These are phyloP conservation scores for Rhea americana DNA, from an alignment of 2,113 vertebrate genomes.

Conservation along the genomic window DNA sequence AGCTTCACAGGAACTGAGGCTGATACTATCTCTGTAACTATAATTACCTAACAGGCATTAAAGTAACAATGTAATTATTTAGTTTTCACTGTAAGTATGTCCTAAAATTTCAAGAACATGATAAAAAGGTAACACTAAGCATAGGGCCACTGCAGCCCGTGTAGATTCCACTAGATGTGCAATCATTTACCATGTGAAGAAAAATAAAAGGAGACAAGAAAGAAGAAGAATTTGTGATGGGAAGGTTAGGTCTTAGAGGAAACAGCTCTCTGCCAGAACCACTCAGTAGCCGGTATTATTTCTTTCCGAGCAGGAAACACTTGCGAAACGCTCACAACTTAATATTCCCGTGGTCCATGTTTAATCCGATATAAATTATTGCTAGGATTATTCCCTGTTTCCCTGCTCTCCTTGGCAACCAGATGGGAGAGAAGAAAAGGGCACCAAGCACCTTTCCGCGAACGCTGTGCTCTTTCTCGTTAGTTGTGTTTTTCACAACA, in stretches of 20 bases:
- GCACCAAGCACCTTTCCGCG: accelerated
- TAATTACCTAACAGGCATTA: background rate
- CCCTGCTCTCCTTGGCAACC: background rate
- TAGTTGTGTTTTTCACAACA: background rate
- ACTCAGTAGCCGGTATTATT: background rate
- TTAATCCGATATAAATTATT: background rate
- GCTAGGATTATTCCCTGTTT: background rate
- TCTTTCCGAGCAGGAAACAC: background rate
- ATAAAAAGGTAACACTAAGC: background rate
- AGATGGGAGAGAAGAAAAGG: background rate
- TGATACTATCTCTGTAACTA: background rate
- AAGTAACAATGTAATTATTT: background rate
- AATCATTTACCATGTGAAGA: background rate
- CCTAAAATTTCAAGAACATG: background rate
- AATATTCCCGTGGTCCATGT: background rate
- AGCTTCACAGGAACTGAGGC: background rate
- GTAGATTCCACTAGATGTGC: background rate
- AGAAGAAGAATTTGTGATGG: background rate
- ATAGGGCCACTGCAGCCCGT: background rate
- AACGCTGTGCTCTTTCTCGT: background rate
- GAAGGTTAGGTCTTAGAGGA: background rate
- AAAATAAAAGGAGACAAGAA: background rate
- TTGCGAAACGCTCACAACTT: background rate
- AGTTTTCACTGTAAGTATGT: background rate
- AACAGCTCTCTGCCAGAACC: background rate